Conservation (phyloP, 2,888 invertebrate genomes). For the Aspidapion aeneum region DNA sequence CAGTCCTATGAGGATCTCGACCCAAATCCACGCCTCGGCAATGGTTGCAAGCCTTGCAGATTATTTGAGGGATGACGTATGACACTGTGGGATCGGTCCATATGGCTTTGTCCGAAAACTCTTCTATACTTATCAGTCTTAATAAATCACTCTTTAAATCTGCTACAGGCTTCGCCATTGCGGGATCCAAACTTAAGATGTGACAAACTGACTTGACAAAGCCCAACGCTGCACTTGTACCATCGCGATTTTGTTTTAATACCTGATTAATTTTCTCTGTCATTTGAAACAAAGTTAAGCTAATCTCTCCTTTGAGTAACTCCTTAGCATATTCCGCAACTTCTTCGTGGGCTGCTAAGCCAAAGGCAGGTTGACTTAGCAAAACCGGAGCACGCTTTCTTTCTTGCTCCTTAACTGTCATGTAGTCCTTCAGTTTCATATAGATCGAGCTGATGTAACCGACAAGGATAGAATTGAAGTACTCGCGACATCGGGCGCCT, state of each 20-base stretch:
- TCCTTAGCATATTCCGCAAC: conserved; percentile 59
- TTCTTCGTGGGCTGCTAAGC: conserved; percentile 50
- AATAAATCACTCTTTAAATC: conserved; percentile 73
- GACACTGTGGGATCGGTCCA: conserved; percentile 85
- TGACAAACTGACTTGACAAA: conserved; percentile 87
- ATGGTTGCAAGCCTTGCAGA: conserved; percentile 92
- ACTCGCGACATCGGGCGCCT: conserved; percentile 61
- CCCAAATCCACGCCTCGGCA: conserved; percentile 94
- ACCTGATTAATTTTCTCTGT: conserved; percentile 60
- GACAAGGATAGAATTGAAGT: conserved; percentile 69
- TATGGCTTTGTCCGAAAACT: conserved; percentile 77
- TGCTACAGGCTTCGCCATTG: conserved; percentile 61
- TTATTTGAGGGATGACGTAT: conserved; percentile 84
- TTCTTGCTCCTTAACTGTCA: conserved; percentile 25
- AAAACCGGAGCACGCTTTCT: conserved; percentile 29
- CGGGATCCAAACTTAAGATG: conserved; percentile 62
- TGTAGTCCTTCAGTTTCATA: conserved; percentile 52
- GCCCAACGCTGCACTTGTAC: conserved; percentile 69
- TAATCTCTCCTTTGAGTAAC: conserved; percentile 67
- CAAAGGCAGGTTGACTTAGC: conserved; percentile 52
- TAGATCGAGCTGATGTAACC: conserved; percentile 78
- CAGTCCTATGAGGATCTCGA: conserved; percentile 64
- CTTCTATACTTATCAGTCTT: conserved; percentile 72
- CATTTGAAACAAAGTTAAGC: conserved; percentile 73
- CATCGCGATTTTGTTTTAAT: conserved; percentile 46